These are phyloP conservation scores for Mus minutoides DNA, from an alignment of 2,797 vertebrate genomes.

Conservation along the genomic window DNA sequence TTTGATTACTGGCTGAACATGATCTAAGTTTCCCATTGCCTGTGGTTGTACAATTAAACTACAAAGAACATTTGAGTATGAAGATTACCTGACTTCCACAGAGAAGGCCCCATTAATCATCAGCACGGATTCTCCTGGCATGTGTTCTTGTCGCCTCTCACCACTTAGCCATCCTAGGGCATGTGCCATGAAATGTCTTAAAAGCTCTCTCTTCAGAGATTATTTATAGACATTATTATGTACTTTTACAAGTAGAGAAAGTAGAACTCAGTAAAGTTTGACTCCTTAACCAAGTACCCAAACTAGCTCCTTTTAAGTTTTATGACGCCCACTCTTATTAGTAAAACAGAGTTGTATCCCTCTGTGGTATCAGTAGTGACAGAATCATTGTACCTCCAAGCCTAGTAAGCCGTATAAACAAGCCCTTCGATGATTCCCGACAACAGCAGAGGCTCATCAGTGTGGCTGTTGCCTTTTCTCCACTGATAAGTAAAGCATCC, in stretches of 20 bases:
- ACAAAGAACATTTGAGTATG: neutral
- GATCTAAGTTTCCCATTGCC: neutral
- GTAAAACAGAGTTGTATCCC: neutral
- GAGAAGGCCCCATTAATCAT: neutral
- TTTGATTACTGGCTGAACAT: neutral
- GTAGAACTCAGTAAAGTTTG: constrained; percentile 46
- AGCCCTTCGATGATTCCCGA: neutral
- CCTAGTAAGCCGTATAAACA: neutral
- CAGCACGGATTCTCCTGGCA: neutral
- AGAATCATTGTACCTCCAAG: neutral
- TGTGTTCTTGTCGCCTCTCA: neutral
- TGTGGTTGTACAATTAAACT: constrained; percentile 15
- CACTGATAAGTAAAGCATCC: neutral
- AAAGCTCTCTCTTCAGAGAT: constrained; percentile 13
- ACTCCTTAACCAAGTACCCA: neutral
- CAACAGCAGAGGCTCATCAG: neutral
- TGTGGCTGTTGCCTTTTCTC: neutral
- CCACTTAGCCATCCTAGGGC: neutral
- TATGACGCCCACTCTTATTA: neutral
- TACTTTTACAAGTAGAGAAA: constrained; percentile 19
- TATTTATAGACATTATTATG: constrained; percentile 34
- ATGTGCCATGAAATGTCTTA: neutral
- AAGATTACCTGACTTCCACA: neutral
- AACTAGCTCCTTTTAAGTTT: constrained; percentile 1
- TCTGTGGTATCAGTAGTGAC: neutral